A percentile compares a stretch with the other conserved stretches of the same genome.
These are phyloP conservation scores for Cotesia chilonis DNA, from an alignment of 1,140 invertebrate species.

Conservation along the genomic window DNA sequence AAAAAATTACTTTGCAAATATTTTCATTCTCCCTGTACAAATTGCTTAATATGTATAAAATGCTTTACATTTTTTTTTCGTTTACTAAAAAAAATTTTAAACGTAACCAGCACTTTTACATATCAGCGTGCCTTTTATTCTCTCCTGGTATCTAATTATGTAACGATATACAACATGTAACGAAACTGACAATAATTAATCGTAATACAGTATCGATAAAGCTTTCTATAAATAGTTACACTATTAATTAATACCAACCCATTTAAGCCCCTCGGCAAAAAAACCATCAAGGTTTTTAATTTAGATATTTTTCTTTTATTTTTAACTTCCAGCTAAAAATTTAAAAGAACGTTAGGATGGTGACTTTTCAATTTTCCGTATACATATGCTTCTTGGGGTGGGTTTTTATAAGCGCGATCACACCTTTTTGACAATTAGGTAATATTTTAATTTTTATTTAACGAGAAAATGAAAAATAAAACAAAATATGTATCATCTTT, in stretches of 20 bases:
- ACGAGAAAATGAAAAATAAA: constrained; percentile 23
- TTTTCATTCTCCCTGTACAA: constrained; percentile 16
- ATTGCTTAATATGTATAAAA: constrained; percentile 1
- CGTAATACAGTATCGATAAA: constrained; percentile 54
- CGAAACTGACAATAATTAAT: constrained; percentile 57
- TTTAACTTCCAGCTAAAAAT: background rate
- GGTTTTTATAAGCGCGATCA: constrained; percentile 54
- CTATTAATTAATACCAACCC: constrained; percentile 39
- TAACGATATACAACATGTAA: constrained; percentile 57
- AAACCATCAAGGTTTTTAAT: background rate
- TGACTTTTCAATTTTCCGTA: constrained; percentile 32
- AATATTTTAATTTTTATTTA: constrained; percentile 6
- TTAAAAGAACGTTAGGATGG: background rate
- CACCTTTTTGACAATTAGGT: constrained; percentile 52
- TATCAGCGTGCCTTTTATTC: constrained; percentile 1
- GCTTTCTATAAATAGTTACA: constrained; percentile 62
- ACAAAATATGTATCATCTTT: constrained; percentile 2
- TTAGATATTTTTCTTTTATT: constrained; percentile 14
- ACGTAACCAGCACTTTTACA: constrained; percentile 1
- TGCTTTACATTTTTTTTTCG: background rate
- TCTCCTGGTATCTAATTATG: constrained; percentile 39
- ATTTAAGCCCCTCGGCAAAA: constrained; percentile 28
- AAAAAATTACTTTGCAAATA: constrained; percentile 1
- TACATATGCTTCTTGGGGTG: constrained; percentile 39
- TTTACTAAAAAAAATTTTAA: background rate